Evolutionary conservation across 2,113 vertebrate genomes (phyloP), one percentile per base, ranked within the genome.

Genomic region (Physeter macrocephalus): DNA sequence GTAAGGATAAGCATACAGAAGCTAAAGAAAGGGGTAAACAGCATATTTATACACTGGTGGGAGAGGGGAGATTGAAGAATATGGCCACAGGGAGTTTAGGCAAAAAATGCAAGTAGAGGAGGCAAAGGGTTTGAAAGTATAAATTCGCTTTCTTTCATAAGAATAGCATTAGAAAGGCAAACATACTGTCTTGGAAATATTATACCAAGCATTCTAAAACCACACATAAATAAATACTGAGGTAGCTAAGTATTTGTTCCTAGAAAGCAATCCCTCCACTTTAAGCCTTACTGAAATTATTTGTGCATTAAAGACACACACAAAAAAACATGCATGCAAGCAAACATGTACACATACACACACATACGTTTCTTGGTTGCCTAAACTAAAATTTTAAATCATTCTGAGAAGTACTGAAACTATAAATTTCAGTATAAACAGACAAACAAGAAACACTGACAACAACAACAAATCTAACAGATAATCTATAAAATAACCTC

Each of bases 131-230:
- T 90, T 52, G 8, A 82, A 94, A 85, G 9, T 36, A 64, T 27
- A 91, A 94, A 77, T 8, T 87, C 7, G 52, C 15, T 83, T 54
- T 88, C 29, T 94, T 94, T 88, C 25, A 49, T 85, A 59, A 72
- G 81, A 94, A 88, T 61, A 77, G 41, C 27, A 64, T 82, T 77
- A 82, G 7, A 82, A 93, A 90, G 11, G 54, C 49, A 93, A 80
- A 43, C 61, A 81, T 2, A 64, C 9, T 64, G 8, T 46, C 62
- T 93, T 90, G 7, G 11, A 72, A 74, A 90, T 86, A 54, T 57
- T 61, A 61, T 2, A 52, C 13, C 1, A 94, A 86, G 5, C 6
- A 83, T 92, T 95, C 36, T 27, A 80, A 71, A 84, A 80, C 17
- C 8, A 92, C 39, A 8, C n/a, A 80, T 39, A 66, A 88, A 78